These are phyloP conservation scores for Bombus consobrinus DNA, from an alignment of 1,140 invertebrate genomes.

Conservation along the genomic window DNA sequence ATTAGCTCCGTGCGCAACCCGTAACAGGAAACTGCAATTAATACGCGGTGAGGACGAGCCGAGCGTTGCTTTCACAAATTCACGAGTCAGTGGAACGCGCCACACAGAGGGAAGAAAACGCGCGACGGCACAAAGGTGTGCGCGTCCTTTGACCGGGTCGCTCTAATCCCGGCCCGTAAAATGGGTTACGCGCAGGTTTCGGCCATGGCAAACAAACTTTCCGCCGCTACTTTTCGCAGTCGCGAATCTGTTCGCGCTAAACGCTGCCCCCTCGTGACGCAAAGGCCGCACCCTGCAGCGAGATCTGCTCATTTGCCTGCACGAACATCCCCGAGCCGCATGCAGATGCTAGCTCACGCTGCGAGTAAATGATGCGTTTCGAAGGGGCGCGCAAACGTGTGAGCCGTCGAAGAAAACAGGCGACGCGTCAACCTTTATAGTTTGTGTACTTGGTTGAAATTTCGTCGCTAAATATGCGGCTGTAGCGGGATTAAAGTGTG, in stretches of 20 bases:
- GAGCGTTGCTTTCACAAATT: slow-evolving; percentile 15
- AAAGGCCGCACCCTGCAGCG: slow-evolving; percentile 18
- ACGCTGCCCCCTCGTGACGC: not conserved
- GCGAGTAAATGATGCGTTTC: slow-evolving; percentile 29
- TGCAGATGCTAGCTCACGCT: slow-evolving; percentile 37
- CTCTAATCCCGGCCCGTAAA: not conserved
- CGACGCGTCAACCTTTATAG: not conserved
- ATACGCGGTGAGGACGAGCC: not conserved
- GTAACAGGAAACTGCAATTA: slow-evolving; percentile 11
- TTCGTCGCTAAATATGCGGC: not conserved
- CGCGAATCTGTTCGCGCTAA: slow-evolving; percentile 10
- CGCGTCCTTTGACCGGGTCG: slow-evolving; percentile 15
- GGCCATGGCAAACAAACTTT: slow-evolving; percentile 49
- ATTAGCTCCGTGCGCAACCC: not conserved
- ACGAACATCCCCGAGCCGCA: slow-evolving; percentile 17
- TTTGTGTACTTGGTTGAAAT: not conserved
- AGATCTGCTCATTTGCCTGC: slow-evolving; percentile 35
- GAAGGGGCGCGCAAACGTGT: not conserved
- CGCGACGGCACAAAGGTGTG: slow-evolving; percentile 20
- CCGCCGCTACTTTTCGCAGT: slow-evolving; percentile 44
- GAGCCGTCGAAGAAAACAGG: not conserved
- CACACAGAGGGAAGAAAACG: slow-evolving; percentile 24
- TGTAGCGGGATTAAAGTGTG: not conserved
- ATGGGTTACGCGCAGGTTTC: slow-evolving; percentile 36
- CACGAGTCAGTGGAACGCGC: slow-evolving; percentile 12